These are phyloP conservation scores for Myripristis murdjan DNA, from an alignment of 2,797 vertebrate genomes.

Conservation along the genomic window DNA sequence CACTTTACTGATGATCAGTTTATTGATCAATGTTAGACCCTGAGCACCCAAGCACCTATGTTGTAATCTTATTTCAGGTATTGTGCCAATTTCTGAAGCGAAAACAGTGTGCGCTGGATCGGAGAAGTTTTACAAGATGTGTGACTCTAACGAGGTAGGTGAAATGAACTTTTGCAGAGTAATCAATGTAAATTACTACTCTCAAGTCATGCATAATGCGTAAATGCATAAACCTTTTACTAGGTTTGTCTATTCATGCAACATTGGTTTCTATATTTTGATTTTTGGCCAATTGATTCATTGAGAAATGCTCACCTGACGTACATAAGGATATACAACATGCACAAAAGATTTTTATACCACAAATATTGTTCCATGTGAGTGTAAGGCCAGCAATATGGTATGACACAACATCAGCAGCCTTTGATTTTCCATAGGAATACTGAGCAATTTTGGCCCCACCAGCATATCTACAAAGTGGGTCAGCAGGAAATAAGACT, in stretches of 20 bases:
- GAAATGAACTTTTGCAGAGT: neutral
- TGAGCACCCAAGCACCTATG: neutral
- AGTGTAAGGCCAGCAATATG: too few species aligned
- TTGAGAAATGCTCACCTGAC: too few species aligned
- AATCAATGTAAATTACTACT: neutral
- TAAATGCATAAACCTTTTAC: neutral
- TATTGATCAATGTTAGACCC: neutral
- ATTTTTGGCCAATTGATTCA: neutral
- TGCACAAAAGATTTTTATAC: too few species aligned
- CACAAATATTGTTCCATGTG: too few species aligned
- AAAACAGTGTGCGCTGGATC: slow-evolving; percentile 93
- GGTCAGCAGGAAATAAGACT: too few species aligned
- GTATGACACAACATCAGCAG: too few species aligned
- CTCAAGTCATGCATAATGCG: neutral
- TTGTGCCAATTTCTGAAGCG: slow-evolving; percentile 93
- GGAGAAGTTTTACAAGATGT: slow-evolving; percentile 96
- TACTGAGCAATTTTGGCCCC: too few species aligned
- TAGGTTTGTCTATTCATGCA: neutral
- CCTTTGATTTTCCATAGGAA: too few species aligned
- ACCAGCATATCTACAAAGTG: too few species aligned
- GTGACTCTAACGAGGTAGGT: slow-evolving; percentile 94
- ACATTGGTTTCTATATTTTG: neutral
- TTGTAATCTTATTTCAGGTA: slow-evolving; percentile 83
- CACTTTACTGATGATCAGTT: neutral
- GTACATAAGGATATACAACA: too few species aligned